Evolutionary conservation across 2,113 vertebrate species (phyloP), one percentile per base, ranked within the genome.

Genomic region (Butorides virescens): DNA sequence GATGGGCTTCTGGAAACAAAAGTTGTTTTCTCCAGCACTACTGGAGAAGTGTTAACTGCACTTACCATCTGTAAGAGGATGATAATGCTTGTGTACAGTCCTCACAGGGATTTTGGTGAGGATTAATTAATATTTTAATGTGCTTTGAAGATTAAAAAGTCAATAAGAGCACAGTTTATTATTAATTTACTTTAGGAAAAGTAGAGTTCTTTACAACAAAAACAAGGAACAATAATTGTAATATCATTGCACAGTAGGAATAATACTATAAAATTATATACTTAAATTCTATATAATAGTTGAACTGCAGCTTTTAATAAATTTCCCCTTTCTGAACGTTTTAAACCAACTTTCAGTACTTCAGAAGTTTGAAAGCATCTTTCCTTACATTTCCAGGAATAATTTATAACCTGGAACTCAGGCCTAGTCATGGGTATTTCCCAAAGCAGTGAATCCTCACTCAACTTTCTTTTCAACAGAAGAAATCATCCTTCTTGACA

Each of bases 21-120:
- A 83, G 19, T 77, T 89, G 26, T 79, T 95, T 88, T 67, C 70
- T 26, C 32, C n/a, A 94, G 29, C 23, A 32, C 17, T 83, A 63
- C 29, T 63, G 10, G 36, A 93, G 70, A 89, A 87, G 83, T 7
- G 47, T 61, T 93, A 93, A 67, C 88, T 92, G 39, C 88, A 52
- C 61, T 94, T 88, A 61, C 67, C 71, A 96, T 96, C 95, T 94
- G 88, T 74, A 61, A 90, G 88, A 86, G 36, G 55, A 88, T 50
- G 34, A 83, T 86, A 94, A 92, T 63, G 67, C 12, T 74, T 66
- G 5, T 44, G n/a, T 46, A 92, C 21, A 75, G 47, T 30, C 52
- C n/a, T 93, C 50, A 62, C 5, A 59, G 12, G 67, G 26, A 88
- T 74, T 95, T 92, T 63, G 39, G 12, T 2, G 3, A 88, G 16